These are phyloP conservation scores for Linnaemya tessellans DNA, from an alignment of 2,888 invertebrate genomes.

Conservation along the genomic window DNA sequence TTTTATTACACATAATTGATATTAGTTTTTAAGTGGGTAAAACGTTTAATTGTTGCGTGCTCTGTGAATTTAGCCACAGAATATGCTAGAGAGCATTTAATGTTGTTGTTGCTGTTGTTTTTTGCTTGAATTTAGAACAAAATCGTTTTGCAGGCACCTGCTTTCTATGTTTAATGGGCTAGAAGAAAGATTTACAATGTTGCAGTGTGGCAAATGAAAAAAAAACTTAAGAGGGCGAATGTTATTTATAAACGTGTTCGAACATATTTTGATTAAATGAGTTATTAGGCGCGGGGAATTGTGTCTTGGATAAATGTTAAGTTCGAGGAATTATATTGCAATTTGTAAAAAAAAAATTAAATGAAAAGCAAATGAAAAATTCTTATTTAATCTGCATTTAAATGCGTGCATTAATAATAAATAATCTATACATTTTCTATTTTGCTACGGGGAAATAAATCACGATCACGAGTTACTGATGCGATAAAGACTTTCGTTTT, in stretches of 20 bases:
- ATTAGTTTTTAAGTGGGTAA: conserved; percentile 71
- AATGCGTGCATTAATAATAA: no score
- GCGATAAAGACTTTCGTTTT: no score
- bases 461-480: no score
- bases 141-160: conserved; percentile 67
- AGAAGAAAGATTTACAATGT: conserved; percentile 57
- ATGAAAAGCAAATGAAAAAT: no score
- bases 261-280: conserved; percentile 14
- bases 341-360: no score
- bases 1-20: conserved; percentile 72
- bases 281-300: background rate
- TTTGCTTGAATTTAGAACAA: conserved; percentile 54
- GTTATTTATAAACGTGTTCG: conserved; percentile 7
- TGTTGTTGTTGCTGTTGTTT: conserved; percentile 5
- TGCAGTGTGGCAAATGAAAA: conserved; percentile 30
- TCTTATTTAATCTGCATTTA: no score
- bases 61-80: conserved; percentile 18
- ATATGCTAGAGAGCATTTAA: conserved; percentile 5
- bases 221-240: conserved; percentile 27
- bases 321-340: background rate
- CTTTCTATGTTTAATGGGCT: conserved; percentile 56
- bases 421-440: no score
- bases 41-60: conserved; percentile 68
- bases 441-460: no score
- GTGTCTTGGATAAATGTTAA: background rate